These are phyloP conservation scores for Papilio protenor DNA, from an alignment of 2,888 invertebrate genomes.

Conservation along the genomic window DNA sequence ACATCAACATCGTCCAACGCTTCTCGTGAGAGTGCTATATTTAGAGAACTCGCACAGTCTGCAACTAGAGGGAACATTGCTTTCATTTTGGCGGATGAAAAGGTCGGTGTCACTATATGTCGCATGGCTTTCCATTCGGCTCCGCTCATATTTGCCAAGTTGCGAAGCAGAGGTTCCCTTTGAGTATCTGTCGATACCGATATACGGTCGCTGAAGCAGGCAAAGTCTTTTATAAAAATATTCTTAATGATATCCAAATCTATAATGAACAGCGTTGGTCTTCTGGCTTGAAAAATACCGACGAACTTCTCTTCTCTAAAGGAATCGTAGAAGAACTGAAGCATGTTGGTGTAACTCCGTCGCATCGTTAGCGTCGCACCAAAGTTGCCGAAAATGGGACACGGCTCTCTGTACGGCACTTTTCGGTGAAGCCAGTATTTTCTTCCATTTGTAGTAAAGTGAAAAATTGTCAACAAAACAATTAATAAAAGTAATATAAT, in stretches of 20 bases:
- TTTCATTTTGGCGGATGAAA: slow-evolving; percentile 80
- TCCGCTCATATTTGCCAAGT: slow-evolving; percentile 79
- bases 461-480: slow-evolving; percentile 66
- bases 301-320: slow-evolving; percentile 70
- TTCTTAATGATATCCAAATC: slow-evolving; percentile 73
- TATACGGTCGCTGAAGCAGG: slow-evolving; percentile 72
- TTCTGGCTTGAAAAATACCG: slow-evolving; percentile 77
- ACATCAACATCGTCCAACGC: slow-evolving; percentile 66
- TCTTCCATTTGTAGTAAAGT: slow-evolving; percentile 72
- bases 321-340: slow-evolving; percentile 70
- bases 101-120: slow-evolving; percentile 77
- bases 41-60: slow-evolving; percentile 71
- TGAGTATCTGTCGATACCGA: slow-evolving; percentile 74
- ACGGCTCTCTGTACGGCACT: slow-evolving; percentile 77
- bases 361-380: slow-evolving; percentile 75
- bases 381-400: slow-evolving; percentile 81
- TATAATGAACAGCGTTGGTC: slow-evolving; percentile 74
- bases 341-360: slow-evolving; percentile 71
- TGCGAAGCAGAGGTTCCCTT: slow-evolving; percentile 76
- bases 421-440: slow-evolving; percentile 75
- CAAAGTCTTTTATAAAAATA: slow-evolving; percentile 70
- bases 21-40: slow-evolving; percentile 60
- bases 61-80: slow-evolving; percentile 78
- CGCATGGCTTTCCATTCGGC: slow-evolving; percentile 78
- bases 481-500: slow-evolving; percentile 61